Evolutionary conservation across 2,113 vertebrate species (phyloP).

Genomic region (Muscicapa adusta): DNA sequence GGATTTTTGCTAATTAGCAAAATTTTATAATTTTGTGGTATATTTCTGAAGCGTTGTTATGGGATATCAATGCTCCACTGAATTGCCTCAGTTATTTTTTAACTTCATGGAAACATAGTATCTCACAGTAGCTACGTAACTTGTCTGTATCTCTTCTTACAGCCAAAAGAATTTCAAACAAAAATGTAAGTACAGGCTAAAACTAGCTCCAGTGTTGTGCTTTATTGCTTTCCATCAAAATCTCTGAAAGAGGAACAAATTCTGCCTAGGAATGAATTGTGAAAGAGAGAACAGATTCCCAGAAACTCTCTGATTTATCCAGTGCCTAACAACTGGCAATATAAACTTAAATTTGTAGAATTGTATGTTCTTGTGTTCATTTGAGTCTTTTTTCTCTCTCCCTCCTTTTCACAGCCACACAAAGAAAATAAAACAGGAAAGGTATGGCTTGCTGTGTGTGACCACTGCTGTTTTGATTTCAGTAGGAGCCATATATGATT

Average conservation of each 20-base stretch:
- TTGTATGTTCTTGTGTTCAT: not conserved
- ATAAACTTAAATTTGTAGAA: not conserved
- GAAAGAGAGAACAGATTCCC: not conserved
- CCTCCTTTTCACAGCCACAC: not conserved
- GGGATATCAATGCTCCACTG: not conserved
- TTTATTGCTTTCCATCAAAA: not conserved
- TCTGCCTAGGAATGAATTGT: not conserved
- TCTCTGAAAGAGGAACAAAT: not conserved
- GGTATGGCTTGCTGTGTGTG: not conserved
- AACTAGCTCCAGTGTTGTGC: not conserved
- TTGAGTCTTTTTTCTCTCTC: not conserved
- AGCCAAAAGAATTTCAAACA: not conserved
- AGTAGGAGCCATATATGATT: not conserved
- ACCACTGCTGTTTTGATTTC: not conserved
- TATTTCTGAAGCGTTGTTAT: not conserved
- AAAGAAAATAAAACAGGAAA: not conserved
- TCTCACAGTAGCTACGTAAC: not conserved
- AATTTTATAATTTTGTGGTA: not conserved
- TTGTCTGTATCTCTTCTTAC: not conserved
- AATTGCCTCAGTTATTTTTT: not conserved
- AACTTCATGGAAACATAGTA: not conserved
- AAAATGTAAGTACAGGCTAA: not conserved
- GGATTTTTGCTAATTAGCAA: not conserved
- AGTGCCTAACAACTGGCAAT: not conserved
- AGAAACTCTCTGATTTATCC: not conserved